Conservation (phyloP, 2,113 vertebrate genomes). For the Rhinogobius similis region DNA sequence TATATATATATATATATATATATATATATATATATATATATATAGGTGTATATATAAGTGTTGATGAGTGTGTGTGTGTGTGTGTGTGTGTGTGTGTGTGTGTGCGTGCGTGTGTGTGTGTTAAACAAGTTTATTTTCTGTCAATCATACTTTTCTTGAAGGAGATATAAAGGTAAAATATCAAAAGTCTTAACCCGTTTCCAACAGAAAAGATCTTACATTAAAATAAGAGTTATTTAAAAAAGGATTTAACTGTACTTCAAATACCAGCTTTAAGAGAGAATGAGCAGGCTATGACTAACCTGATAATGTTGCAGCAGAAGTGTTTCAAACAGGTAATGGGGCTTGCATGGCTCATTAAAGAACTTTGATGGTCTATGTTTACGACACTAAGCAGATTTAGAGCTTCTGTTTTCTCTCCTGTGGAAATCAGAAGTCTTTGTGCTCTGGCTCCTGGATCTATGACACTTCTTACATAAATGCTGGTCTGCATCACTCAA, state of each 20-base stretch:
- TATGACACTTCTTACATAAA: slow-evolving; percentile 54
- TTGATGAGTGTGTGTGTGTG: no score
- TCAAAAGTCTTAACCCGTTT: neutral
- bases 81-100: no score
- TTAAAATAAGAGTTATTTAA: neutral
- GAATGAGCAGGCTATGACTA: neutral
- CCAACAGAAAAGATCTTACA: no score
- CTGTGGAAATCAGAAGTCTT: slow-evolving; percentile 13
- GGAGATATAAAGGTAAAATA: neutral
- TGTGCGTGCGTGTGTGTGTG: no score
- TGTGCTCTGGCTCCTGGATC: neutral
- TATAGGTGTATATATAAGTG: no score
- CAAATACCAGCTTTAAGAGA: neutral
- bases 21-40: no score
- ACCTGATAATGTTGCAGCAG: slow-evolving; percentile 32
- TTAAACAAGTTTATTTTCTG: neutral
- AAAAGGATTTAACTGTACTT: neutral
- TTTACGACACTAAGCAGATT: slow-evolving; percentile 41
- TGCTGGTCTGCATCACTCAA: slow-evolving; percentile 44
- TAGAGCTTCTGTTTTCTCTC: slow-evolving; percentile 50
- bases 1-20: no score
- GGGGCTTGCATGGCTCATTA: slow-evolving; percentile 26
- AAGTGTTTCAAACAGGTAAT: slow-evolving; percentile 18
- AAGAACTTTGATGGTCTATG: slow-evolving; percentile 45
- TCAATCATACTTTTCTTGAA: neutral